These are phyloP conservation scores for Acleris cristana DNA, from an alignment of 2,888 invertebrate species.

Conservation along the genomic window DNA sequence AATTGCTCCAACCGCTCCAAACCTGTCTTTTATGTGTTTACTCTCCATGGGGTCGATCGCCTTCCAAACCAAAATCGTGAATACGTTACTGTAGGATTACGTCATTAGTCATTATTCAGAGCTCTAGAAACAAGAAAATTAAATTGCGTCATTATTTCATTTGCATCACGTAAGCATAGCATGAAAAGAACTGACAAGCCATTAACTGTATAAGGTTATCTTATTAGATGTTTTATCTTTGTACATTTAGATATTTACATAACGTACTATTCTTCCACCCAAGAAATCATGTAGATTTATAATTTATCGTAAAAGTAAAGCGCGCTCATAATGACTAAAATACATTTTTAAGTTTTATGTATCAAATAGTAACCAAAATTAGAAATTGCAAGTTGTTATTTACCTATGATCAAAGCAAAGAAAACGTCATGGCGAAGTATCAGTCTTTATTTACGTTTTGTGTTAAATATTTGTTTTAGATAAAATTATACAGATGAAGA, in stretches of 20 bases:
- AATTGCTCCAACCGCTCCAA: too few species aligned
- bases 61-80: too few species aligned
- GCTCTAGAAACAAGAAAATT: background rate
- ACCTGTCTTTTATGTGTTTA: too few species aligned
- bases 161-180: background rate
- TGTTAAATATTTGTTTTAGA: slow-evolving; percentile 4
- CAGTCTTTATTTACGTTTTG: too few species aligned
- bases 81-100: too few species aligned
- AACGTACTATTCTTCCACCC: background rate
- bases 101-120: too few species aligned
- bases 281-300: too few species aligned
- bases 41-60: too few species aligned
- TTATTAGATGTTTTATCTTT: background rate
- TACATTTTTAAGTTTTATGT: too few species aligned
- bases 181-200: background rate
- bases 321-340: too few species aligned
- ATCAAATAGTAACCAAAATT: too few species aligned
- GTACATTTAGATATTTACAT: slow-evolving; percentile 2
- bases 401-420: background rate
- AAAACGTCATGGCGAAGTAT: background rate
- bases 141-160: slow-evolving; percentile 1
- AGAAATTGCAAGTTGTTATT: background rate
- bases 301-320: too few species aligned
- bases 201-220: background rate
- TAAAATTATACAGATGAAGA: slow-evolving; percentile 4